A percentile compares a stretch with the other conserved stretches of the same genome.
phyloP scores from a whole-genome alignment of 2,797 vertebrate genomes.

The Thunnus albacares region DNA sequence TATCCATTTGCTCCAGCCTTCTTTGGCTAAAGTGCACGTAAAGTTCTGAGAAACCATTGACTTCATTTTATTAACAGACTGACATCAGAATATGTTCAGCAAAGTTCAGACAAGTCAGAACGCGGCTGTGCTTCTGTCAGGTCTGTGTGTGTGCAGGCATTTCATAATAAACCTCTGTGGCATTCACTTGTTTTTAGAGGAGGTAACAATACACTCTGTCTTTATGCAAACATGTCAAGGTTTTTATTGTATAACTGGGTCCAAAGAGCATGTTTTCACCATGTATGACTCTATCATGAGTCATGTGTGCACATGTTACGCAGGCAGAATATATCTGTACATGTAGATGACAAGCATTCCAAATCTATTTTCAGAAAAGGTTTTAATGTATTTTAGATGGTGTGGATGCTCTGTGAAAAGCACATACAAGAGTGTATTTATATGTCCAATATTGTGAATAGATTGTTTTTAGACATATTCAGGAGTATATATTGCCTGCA shows the following conservation, averaged over 20 bases:
- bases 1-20: too few relatives aligned
- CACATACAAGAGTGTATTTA: neutral
- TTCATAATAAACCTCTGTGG: neutral
- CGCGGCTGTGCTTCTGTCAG: neutral
- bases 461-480: neutral
- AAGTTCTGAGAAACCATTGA: neutral
- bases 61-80: neutral
- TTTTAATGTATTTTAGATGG: neutral
- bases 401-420: neutral
- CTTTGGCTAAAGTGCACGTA: neutral
- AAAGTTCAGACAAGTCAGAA: neutral
- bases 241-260: neutral
- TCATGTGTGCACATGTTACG: neutral
- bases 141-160: neutral
- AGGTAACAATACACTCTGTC: neutral
- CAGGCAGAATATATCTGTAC: neutral
- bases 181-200: neutral
- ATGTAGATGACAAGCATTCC: neutral
- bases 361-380: neutral
- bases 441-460: neutral
- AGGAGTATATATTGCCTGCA: neutral
- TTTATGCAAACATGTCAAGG: slow-evolving; percentile 7
- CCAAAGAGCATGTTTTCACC: slow-evolving; percentile 32
- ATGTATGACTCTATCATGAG: neutral
- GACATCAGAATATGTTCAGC: neutral